Evolutionary conservation across 2,797 vertebrate species (phyloP).

Genomic region (Hydrophis major): DNA sequence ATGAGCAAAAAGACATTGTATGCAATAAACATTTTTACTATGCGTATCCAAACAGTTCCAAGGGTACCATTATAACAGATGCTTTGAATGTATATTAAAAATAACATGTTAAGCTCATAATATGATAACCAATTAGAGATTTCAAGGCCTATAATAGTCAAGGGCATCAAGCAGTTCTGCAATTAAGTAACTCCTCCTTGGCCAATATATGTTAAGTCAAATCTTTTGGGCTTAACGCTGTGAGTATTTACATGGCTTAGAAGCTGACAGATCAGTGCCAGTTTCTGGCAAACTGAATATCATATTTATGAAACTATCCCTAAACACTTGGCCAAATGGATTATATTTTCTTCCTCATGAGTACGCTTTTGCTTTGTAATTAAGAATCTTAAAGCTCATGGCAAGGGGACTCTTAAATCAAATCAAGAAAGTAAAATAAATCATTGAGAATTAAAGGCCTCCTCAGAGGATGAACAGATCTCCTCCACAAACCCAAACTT

Average conservation of each 20-base stretch:
- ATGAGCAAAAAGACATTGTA: slow-evolving; percentile 17
- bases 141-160: slow-evolving; percentile 40
- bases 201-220: slow-evolving; percentile 52
- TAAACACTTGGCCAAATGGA: neutral
- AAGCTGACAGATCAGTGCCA: slow-evolving; percentile 39
- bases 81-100: slow-evolving; percentile 30
- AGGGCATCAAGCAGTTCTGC: slow-evolving; percentile 39
- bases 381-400: neutral
- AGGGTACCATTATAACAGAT: slow-evolving; percentile 43
- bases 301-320: slow-evolving; percentile 24
- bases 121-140: slow-evolving; percentile 24
- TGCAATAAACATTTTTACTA: slow-evolving; percentile 41
- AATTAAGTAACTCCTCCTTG: slow-evolving; percentile 39
- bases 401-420: neutral
- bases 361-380: neutral
- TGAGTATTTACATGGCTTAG: slow-evolving; percentile 32
- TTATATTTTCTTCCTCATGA: neutral
- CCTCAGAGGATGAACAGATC: neutral
- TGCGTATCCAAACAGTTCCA: slow-evolving; percentile 46
- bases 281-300: slow-evolving; percentile 32
- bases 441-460: neutral
- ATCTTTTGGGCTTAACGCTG: neutral
- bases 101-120: neutral
- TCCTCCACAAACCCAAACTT: neutral
- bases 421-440: neutral